These are phyloP conservation scores for Machimus atricapillus DNA, from an alignment of 2,888 invertebrate species.

Conservation along the genomic window DNA sequence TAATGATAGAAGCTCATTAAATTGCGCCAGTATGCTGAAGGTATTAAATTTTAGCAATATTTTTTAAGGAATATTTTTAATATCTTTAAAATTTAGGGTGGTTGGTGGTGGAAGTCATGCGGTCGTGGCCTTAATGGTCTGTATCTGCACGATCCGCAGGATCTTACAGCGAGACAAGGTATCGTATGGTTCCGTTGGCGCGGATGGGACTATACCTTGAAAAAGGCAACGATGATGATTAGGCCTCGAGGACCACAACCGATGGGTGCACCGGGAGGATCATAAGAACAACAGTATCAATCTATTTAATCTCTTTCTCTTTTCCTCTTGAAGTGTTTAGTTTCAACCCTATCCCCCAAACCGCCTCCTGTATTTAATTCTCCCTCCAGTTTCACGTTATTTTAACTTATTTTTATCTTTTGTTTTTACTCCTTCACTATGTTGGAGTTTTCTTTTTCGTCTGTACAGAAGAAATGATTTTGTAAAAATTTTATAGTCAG, in stretches of 20 bases:
- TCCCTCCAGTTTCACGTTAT: background rate
- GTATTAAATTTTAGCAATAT: constrained; percentile 48
- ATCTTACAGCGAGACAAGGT: constrained; percentile 88
- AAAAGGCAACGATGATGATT: constrained; percentile 91
- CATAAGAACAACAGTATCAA: constrained; percentile 22
- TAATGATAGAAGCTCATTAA: constrained; percentile 87
- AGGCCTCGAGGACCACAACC: constrained; percentile 68
- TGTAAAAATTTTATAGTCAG: background rate
- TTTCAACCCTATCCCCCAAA: background rate
- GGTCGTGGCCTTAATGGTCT: constrained; percentile 89
- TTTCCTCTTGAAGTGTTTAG: constrained; percentile 20
- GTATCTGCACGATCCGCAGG: constrained; percentile 88
- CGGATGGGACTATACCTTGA: constrained; percentile 93
- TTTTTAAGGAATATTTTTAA: background rate
- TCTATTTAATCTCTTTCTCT: background rate
- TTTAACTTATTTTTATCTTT: constrained; percentile 13
- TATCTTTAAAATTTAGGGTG: constrained; percentile 65
- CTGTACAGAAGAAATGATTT: background rate
- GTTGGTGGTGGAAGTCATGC: constrained; percentile 96
- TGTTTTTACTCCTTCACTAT: background rate
- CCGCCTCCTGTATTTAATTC: background rate
- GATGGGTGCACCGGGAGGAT: constrained; percentile 20
- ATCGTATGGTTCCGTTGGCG: constrained; percentile 96
- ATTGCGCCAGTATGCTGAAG: constrained; percentile 92
- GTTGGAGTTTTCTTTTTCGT: background rate